Evolutionary conservation across 2,888 invertebrate genomes (phyloP), one percentile per base, ranked within the genome.

Genomic region (Hedya salicella): DNA sequence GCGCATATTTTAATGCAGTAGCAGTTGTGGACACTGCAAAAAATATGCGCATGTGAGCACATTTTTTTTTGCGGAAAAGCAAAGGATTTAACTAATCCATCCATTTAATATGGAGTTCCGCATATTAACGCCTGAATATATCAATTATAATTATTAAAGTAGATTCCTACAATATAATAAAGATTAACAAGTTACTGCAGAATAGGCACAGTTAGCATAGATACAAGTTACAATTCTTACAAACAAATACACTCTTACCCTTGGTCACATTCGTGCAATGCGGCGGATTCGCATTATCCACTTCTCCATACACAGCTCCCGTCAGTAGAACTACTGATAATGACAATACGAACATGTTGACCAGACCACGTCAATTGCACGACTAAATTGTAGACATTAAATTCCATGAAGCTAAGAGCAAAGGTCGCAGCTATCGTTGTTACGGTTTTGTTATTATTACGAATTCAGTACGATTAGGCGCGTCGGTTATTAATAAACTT

Each of bases 201-300:
- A n/a, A n/a, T n/a, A n/a, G n/a, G n/a, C n/a, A n/a, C n/a, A n/a
- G n/a, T n/a, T n/a, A n/a, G n/a, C n/a, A n/a, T n/a, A n/a, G n/a
- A n/a, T n/a, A n/a, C n/a, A n/a, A n/a, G n/a, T n/a, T n/a, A n/a
- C n/a, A n/a, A n/a, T n/a, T n/a, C n/a, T n/a, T n/a, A 36, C 9
- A 36, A 9, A 2, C 36, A 9, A 2, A 0, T 11, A 36, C 1
- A 36, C 2, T 1, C 72, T 75, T 75, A 86, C 87, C 84, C 82
- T 88, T 87, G 0, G 83, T 78, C 2, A 88, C 71, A 69, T 80
- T 81, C 13, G 87, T 88, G 62, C 87, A 88, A 69, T 88, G 87
- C 3, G 87, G 87, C 8, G 87, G 87, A 48, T 54, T 69, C 1
- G 65, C 60, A 46, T 71, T 77, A 48, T 73, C 77, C 19, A 69